Percentiles rank a stretch among this genome's conserved stretches.
Conservation (phyloP, 1,140 invertebrate genomes). For the Nebria ingens region DNA sequence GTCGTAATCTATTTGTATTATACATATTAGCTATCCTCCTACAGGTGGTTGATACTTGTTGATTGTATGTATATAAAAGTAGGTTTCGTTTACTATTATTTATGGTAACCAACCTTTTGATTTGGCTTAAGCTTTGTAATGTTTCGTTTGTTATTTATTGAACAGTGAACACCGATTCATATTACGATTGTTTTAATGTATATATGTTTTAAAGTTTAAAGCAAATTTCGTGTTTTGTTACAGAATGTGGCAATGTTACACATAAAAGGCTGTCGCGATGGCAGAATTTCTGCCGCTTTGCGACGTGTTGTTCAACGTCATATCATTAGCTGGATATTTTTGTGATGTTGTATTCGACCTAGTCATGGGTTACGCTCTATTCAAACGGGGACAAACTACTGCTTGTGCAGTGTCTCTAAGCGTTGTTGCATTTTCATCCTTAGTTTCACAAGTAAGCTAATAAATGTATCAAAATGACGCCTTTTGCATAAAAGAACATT, state of each 20-base stretch:
- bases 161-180: too few species aligned
- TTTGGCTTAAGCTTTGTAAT: too few species aligned
- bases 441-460: conserved; percentile 55
- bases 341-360: conserved; percentile 85
- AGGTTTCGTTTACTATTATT: too few species aligned
- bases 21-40: too few species aligned
- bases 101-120: too few species aligned
- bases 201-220: too few species aligned
- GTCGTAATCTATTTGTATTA: too few species aligned
- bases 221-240: too few species aligned
- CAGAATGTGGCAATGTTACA: background rate
- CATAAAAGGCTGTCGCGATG: conserved; percentile 28
- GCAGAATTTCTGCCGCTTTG: conserved; percentile 76
- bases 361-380: conserved; percentile 71
- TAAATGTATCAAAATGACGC: background rate
- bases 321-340: conserved; percentile 82
- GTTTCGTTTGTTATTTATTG: too few species aligned
- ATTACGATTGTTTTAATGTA: too few species aligned
- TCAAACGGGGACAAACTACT: conserved; percentile 47
- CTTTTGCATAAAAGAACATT: conserved; percentile 10
- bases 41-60: too few species aligned
- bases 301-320: conserved; percentile 84
- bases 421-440: conserved; percentile 56
- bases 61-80: too few species aligned
- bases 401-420: conserved; percentile 53